Conservation (phyloP, 1,140 invertebrate genomes). For the Bicyclus anynana region DNA sequence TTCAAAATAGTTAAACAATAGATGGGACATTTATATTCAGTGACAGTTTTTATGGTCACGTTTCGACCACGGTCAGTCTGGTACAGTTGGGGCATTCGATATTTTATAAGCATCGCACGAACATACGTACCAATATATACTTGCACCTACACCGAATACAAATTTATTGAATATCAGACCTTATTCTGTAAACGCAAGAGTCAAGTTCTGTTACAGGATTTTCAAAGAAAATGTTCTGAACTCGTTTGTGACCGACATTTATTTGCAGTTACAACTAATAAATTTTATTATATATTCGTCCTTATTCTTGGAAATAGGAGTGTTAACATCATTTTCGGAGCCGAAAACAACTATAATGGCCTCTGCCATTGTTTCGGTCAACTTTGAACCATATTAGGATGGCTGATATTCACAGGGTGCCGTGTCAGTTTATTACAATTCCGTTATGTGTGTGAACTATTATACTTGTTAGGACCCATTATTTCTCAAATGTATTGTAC, state of each 20-base stretch:
- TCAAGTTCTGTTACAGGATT: background rate
- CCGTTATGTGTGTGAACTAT: constrained; percentile 26
- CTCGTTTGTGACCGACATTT: constrained; percentile 12
- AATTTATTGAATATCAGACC: background rate
- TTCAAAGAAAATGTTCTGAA: background rate
- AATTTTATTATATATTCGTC: constrained; percentile 19
- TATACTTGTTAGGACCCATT: background rate
- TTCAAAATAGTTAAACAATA: constrained; percentile 23
- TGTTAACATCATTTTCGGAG: constrained; percentile 14
- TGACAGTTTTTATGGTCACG: constrained; percentile 53
- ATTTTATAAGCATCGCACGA: constrained; percentile 44
- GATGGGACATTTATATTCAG: constrained; percentile 41
- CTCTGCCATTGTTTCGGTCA: constrained; percentile 28
- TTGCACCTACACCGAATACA: background rate
- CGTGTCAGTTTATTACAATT: constrained; percentile 33
- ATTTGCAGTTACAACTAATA: constrained; percentile 12
- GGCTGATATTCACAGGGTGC: constrained; percentile 30
- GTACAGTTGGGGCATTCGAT: constrained; percentile 39
- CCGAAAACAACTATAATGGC: background rate
- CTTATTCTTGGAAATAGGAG: constrained; percentile 25
- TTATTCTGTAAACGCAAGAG: background rate
- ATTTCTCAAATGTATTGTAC: background rate
- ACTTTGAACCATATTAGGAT: constrained; percentile 46
- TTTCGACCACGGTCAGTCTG: constrained; percentile 38
- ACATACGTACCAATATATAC: constrained; percentile 21